Conservation (phyloP, 2,113 vertebrate genomes). For the Vimba vimba region DNA sequence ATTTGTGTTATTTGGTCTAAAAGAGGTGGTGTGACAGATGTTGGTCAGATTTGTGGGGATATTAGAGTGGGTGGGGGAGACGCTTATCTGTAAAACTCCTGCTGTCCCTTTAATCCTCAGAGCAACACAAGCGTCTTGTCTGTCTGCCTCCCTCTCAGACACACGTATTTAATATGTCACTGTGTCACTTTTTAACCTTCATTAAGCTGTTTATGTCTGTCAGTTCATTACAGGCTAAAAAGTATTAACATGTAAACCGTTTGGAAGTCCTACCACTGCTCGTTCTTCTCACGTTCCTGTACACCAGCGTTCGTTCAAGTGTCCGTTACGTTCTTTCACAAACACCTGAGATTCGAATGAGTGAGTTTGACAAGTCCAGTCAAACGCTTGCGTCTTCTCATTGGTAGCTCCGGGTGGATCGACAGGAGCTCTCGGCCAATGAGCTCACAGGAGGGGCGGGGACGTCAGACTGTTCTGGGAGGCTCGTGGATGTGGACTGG, state of each 20-base stretch:
- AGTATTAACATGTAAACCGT: not conserved
- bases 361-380: slow-evolving; percentile 23
- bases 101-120: slow-evolving; percentile 56
- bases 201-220: slow-evolving; percentile 19
- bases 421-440: slow-evolving; percentile 44
- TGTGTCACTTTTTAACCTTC: slow-evolving; percentile 31
- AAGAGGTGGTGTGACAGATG: slow-evolving; percentile 56
- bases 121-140: slow-evolving; percentile 23
- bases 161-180: slow-evolving; percentile 41
- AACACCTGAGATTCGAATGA: slow-evolving; percentile 11
- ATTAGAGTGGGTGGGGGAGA: slow-evolving; percentile 35
- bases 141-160: slow-evolving; percentile 23
- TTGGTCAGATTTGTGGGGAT: slow-evolving; percentile 58
- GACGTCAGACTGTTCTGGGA: slow-evolving; percentile 27
- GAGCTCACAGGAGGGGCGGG: slow-evolving; percentile 27
- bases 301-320: not conserved
- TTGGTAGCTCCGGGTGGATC: slow-evolving; percentile 36
- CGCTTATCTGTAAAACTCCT: slow-evolving; percentile 56
- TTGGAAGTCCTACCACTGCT: not conserved
- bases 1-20: slow-evolving; percentile 47
- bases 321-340: not conserved
- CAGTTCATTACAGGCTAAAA: not conserved
- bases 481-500: slow-evolving; percentile 51
- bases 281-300: not conserved
- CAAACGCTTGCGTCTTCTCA: slow-evolving; percentile 12